Base-by-base conservation (phyloP, 2,888 invertebrate species). In the Cephus pulcher region DNA sequence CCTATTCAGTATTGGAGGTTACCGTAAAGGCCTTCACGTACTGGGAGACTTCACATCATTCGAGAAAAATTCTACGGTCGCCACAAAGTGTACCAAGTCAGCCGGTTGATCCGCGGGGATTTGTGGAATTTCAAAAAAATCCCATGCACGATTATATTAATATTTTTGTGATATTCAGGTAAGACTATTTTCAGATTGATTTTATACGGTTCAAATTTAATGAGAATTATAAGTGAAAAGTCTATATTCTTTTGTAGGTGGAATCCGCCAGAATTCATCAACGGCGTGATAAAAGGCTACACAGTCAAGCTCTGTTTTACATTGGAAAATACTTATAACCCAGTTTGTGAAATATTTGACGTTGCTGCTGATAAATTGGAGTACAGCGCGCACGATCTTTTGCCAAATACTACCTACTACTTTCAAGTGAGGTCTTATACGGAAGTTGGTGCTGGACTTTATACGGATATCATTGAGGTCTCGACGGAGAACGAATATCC, bases 11-110 rank as follows among this genome's bases (percentile, higher is more conserved):
- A 30, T 90, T 97, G 78, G 94, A 95, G 78, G 94, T 97, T 33
- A 94, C 95, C 1, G 94, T 98, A 6, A 94, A 96, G 68, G 96
- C 97, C 1, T 96, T 95, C 89, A 97, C 97, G 0, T 95, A 95
- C 86, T 98, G 98, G 98, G 96, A 96, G 30, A 94, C 95, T 3
- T 95, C 97, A 0, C 92, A 93, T 2, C 93, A 94, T 32, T 94
- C 95, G 0, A 92, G 94, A 0, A 93, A 94, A 0, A 92, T 92
- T n/a, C 89, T 96, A 0, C 94, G 94, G 86, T 96, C 98, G 0
- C 98, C 98, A 0, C 95, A 96, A 81, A 96, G 97, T 12, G 94
- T 95, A 34, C 98, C 98, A 0, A 94, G 95, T 1, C 94, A 94
- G 34, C 98, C 98, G 0, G 92, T 93, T 0, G 93, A 94, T 77